Base-by-base conservation (phyloP, 64 coral and sea anemone species). In the Astreopora myriophthalma region DNA sequence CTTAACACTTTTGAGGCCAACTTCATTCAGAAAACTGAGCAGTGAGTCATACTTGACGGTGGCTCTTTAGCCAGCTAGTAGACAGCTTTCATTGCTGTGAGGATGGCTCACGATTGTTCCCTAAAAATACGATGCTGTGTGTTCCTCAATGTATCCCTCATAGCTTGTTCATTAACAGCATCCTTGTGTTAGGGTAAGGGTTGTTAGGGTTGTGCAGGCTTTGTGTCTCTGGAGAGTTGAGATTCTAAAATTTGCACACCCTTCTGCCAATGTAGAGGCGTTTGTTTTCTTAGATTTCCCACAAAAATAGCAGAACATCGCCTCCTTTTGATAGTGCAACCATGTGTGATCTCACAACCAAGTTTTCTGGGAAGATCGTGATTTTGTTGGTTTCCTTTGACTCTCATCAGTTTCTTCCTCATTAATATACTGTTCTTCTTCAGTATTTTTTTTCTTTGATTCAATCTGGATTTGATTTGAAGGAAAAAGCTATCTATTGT, bases 241-340 rank as follows among this genome's bases (percentile, higher is more conserved):
- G 67, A 70, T 88, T 75, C 46, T 34, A 69, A 88, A 88, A 73
- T 75, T 88, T 55, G 69, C 46, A 82, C 48, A 74, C 82, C 86
- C 39, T 75, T 49, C 2, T 73, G 39, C 48, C 12, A 26, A 89
- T 89, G 69, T 72, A 89, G 64, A 60, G 27, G 73, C 71, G 31
- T 89, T 89, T 57, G 16, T 76, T 57, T 77, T 76, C 28, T 76
- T 89, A 44, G 86, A 42, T 73, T 76, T 74, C 4, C 13, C 5
- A 89, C 48, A 89, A 76, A 89, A 89, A 76, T 63, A 57, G 73
- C 55, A 76, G 37, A 76, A 89, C 87, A 89, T 80, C 5, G 58
- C 75, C 31, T 79, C 62, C 34, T 79, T 90, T 90, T 69, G 60
- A 79, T 90, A 69, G 34, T 37, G 33, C 30, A 90, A 79, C 88